These are phyloP conservation scores for Apaloderma vittatum DNA, from an alignment of 2,113 vertebrate genomes.

Conservation along the genomic window DNA sequence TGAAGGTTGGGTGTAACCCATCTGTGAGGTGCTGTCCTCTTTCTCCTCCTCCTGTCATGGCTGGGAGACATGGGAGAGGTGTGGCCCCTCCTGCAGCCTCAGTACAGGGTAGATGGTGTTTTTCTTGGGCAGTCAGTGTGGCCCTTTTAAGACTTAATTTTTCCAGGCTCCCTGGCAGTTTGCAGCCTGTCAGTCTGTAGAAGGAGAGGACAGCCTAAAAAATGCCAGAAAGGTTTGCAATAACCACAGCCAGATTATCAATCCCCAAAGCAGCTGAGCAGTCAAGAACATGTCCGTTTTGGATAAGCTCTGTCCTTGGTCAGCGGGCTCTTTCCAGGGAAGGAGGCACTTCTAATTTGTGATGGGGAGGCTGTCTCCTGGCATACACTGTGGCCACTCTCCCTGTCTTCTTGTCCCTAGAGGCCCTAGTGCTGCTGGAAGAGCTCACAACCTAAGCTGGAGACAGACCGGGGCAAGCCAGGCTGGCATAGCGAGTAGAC, in stretches of 20 bases:
- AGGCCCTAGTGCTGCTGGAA: constrained; percentile 2
- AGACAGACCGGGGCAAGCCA: neutral
- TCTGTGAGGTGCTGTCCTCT: neutral
- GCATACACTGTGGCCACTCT: neutral
- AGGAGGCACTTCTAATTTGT: neutral
- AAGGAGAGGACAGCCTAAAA: constrained; percentile 43
- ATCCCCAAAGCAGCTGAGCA: constrained; percentile 12
- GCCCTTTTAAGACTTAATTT: neutral
- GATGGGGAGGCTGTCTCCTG: neutral
- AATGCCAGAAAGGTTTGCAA: neutral
- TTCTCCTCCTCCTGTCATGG: neutral
- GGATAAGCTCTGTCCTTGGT: constrained; percentile 10
- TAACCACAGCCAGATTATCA: neutral
- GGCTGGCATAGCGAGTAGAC: constrained; percentile 20
- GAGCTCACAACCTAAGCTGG: constrained; percentile 32
- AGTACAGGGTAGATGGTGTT: neutral
- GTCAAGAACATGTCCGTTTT: neutral
- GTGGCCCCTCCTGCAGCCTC: neutral
- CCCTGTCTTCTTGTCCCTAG: neutral
- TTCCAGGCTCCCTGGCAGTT: constrained; percentile 21
- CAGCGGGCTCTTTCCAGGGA: neutral
- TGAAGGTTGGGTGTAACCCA: neutral
- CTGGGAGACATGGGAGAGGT: neutral
- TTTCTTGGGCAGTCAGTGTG: neutral
- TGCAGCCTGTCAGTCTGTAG: constrained; percentile 27